phyloP scores from a whole-genome alignment of 2,888 invertebrate genomes.

The Cyclophora albipunctata region DNA sequence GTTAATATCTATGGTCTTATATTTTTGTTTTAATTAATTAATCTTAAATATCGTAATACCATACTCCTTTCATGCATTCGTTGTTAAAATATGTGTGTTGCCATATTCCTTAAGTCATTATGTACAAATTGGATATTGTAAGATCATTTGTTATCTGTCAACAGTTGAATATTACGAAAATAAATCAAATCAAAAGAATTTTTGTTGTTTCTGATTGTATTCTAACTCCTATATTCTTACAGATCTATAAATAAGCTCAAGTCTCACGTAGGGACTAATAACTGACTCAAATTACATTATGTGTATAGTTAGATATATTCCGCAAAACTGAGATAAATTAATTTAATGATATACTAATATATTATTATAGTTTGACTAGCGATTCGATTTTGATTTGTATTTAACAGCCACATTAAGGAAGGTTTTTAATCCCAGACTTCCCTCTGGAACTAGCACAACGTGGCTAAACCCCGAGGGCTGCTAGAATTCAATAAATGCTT shows the following conservation, averaged over 20 bases:
- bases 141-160: constrained; percentile 75
- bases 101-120: constrained; percentile 75
- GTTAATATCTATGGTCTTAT: no score
- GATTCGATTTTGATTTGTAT: no score
- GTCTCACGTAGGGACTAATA: not conserved
- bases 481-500: not conserved
- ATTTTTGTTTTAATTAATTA: no score
- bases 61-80: constrained; percentile 51
- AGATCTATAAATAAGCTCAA: not conserved
- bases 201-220: constrained; percentile 35
- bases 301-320: no score
- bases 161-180: constrained; percentile 75
- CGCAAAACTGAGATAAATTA: not conserved
- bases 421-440: no score
- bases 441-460: no score
- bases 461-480: no score
- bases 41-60: not conserved
- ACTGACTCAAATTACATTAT: not conserved
- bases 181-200: constrained; percentile 61
- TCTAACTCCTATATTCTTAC: not conserved
- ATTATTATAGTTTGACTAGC: not conserved
- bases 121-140: constrained; percentile 75
- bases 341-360: not conserved
- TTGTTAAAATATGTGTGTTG: constrained; percentile 74
- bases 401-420: no score